These are phyloP conservation scores for Pseudopleuronectes americanus DNA, from an alignment of 2,797 vertebrate genomes.

Conservation along the genomic window DNA sequence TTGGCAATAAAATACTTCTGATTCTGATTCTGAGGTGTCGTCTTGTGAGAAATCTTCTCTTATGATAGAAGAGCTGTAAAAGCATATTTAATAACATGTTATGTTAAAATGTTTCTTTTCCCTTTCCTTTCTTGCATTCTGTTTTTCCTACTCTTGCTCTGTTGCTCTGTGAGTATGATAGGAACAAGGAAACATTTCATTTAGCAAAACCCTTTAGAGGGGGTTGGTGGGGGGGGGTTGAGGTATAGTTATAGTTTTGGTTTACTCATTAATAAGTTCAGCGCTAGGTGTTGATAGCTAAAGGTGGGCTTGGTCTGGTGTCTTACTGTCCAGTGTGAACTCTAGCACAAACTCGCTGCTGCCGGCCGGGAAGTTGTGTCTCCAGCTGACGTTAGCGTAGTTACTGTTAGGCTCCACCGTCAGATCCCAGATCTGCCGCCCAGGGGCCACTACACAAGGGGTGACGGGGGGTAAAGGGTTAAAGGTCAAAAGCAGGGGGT, in stretches of 20 bases:
- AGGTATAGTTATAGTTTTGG: constrained; percentile 2
- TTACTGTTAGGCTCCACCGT: constrained; percentile 96
- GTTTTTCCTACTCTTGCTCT: not conserved
- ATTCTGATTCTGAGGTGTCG: too few species aligned
- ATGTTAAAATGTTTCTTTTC: too few species aligned
- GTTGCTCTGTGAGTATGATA: not conserved
- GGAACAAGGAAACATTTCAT: constrained; percentile 11
- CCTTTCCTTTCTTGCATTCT: constrained; percentile 4
- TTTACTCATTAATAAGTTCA: not conserved
- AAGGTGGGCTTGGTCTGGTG: constrained; percentile 66
- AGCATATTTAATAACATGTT: too few species aligned
- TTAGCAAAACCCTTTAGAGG: constrained; percentile 3
- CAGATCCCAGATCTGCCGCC: constrained; percentile 93
- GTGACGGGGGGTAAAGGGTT: constrained; percentile 81
- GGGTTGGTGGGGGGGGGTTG: too few species aligned
- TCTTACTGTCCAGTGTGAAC: constrained; percentile 98
- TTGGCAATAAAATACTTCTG: too few species aligned
- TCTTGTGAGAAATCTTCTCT: too few species aligned
- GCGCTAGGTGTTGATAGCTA: constrained; percentile 2
- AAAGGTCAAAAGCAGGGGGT: constrained; percentile 59
- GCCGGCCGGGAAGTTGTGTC: constrained; percentile 93
- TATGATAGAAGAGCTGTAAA: too few species aligned
- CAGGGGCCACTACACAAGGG: constrained; percentile 85
- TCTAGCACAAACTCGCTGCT: constrained; percentile 98
- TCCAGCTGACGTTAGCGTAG: constrained; percentile 99